Conservation (phyloP, 2,113 vertebrate species). For the Semicossyphus pulcher region DNA sequence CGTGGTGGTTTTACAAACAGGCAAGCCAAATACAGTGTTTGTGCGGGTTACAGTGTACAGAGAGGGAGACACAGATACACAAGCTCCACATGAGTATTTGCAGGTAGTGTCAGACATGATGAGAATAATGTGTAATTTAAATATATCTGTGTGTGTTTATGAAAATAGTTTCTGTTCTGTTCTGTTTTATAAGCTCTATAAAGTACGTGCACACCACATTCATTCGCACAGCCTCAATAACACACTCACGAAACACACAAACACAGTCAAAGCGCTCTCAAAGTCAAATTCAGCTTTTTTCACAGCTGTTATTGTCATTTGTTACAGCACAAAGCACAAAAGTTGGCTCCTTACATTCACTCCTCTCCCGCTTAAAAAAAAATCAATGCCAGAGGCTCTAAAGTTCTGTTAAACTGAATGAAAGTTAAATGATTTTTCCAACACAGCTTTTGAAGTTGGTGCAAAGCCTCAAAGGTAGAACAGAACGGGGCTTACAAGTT, state of each 20-base stretch:
- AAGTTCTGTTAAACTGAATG: slow-evolving; percentile 54
- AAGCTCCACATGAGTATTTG: no score
- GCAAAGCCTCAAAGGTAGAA: slow-evolving; percentile 58
- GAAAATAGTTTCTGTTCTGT: no score
- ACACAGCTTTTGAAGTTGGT: slow-evolving; percentile 73
- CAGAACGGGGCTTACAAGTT: slow-evolving; percentile 46
- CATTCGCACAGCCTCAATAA: background rate
- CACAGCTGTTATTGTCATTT: slow-evolving; percentile 56
- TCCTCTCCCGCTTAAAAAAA: slow-evolving; percentile 15
- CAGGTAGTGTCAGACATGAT: no score
- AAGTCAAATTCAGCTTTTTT: slow-evolving; percentile 23
- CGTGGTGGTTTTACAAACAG: slow-evolving; percentile 26
- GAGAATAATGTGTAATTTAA: background rate
- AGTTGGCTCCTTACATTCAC: slow-evolving; percentile 44
- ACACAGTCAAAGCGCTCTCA: background rate
- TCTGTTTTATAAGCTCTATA: background rate
- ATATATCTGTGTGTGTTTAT: no score
- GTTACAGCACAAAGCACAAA: slow-evolving; percentile 55
- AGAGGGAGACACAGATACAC: background rate
- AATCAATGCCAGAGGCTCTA: slow-evolving; percentile 50
- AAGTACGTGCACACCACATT: background rate
- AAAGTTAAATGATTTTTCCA: slow-evolving; percentile 68
- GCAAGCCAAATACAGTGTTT: background rate
- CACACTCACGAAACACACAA: background rate
- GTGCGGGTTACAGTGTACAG: no score